Percentiles rank a stretch among this genome's conserved stretches.
Evolutionary conservation across 37 sponge, comb jelly and placozoan species (phyloP).

Genomic region (Agelas oroides): DNA sequence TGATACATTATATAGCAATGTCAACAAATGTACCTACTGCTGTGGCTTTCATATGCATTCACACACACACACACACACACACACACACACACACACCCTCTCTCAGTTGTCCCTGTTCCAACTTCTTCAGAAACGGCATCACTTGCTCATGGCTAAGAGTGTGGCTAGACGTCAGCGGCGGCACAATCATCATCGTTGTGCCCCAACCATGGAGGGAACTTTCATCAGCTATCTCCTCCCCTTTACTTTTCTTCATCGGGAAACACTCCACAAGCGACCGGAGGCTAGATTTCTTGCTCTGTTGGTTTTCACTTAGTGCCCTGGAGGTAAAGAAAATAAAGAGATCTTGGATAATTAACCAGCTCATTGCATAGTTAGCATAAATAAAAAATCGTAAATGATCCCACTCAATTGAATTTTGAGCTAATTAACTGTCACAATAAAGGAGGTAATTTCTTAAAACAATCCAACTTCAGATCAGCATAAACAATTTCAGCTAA

Average conservation of each 20-base stretch:
- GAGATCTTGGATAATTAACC: too few species aligned
- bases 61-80: neutral
- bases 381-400: too few species aligned
- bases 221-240: neutral
- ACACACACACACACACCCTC: slow-evolving; percentile 46
- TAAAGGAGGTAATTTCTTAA: too few species aligned
- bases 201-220: neutral
- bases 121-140: slow-evolving; percentile 80
- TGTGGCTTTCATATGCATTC: too few species aligned
- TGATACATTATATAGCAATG: too few species aligned
- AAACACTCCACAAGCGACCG: slow-evolving; percentile 40
- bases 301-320: slow-evolving; percentile 31
- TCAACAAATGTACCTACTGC: too few species aligned
- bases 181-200: slow-evolving; percentile 11
- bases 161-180: slow-evolving; percentile 22
- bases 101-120: slow-evolving; percentile 64
- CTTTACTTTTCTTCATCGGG: neutral
- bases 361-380: too few species aligned
- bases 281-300: slow-evolving; percentile 50
- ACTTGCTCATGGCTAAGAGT: slow-evolving; percentile 58
- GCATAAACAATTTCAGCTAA: too few species aligned
- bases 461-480: too few species aligned
- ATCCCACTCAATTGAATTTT: too few species aligned
- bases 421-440: too few species aligned
- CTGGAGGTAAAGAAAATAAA: neutral